Evolutionary conservation across 1,140 invertebrate genomes (phyloP), one percentile per base, ranked within the genome.

Genomic region (Sarcophaga peregrina): DNA sequence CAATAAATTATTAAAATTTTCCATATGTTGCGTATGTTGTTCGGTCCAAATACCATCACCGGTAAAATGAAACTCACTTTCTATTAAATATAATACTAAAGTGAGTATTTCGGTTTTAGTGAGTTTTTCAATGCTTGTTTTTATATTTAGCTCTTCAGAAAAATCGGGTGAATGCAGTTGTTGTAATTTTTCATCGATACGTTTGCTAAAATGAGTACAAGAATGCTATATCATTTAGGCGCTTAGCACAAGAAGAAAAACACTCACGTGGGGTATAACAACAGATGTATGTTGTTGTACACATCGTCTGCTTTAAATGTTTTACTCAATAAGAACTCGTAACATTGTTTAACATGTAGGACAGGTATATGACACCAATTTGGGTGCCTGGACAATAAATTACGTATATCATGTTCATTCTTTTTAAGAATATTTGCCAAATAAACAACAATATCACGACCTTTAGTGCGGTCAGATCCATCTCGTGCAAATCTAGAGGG

Each of bases 341-440:
- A 88, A 72, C 92, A 92, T 81, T 92, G 90, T 78, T 92, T 91
- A 0, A 93, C 89, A 11, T 92, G 90, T n/a, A 90, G 82, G 0
- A 92, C 83, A 0, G 93, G 91, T n/a, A 91, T 90, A 81, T 93
- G 91, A 20, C 92, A 91, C 92, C 92, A 93, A 85, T 92, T 93
- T 8, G 92, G 92, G 87, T 93, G 93, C 10, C 89, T 86, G 20
- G 86, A 91, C 15, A 93, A 83, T 47, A 91, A 80, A 58, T 87
- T 85, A 10, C 91, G 84, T 45, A 92, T 84, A 5, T 85, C 81
- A n/a, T 86, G 86, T 72, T 87, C 85, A 6, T 85, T 82, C 48
- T 87, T 85, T 45, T 84, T 58, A 0, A 91, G 80, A n/a, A 86
- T 82, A 48, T 90, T 86, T 46, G 86, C 48, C 72, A 91, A 82